These are phyloP conservation scores for Lordiphosa andalusiaca DNA, from an alignment of 2,888 invertebrate species.

Conservation along the genomic window DNA sequence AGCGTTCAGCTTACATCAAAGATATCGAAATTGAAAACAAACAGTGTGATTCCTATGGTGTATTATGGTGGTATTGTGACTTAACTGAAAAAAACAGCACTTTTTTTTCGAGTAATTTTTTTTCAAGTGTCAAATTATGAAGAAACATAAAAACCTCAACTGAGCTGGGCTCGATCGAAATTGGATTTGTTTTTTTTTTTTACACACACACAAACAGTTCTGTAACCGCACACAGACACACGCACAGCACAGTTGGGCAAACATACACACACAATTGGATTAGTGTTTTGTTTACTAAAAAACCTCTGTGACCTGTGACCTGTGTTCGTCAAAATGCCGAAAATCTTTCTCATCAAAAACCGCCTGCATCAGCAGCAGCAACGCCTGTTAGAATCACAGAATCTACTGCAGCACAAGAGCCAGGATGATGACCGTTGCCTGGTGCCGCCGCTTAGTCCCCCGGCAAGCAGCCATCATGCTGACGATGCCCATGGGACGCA, in stretches of 20 bases:
- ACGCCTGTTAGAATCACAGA: slow-evolving; percentile 90
- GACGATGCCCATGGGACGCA: slow-evolving; percentile 1
- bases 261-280: slow-evolving; percentile 76
- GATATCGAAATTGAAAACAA: slow-evolving; percentile 25
- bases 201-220: slow-evolving; percentile 31
- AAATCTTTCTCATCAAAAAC: slow-evolving; percentile 95
- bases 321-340: slow-evolving; percentile 85
- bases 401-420: slow-evolving; percentile 86
- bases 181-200: slow-evolving; percentile 21
- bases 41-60: background rate
- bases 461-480: slow-evolving; percentile 18
- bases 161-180: slow-evolving; percentile 55
- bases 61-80: background rate
- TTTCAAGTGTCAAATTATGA: slow-evolving; percentile 38
- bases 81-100: slow-evolving; percentile 7
- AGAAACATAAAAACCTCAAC: slow-evolving; percentile 63
- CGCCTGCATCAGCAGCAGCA: slow-evolving; percentile 95
- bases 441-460: slow-evolving; percentile 83
- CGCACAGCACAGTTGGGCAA: slow-evolving; percentile 40
- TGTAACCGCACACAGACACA: slow-evolving; percentile 29
- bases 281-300: slow-evolving; percentile 70
- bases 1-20: slow-evolving; percentile 13
- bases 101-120: slow-evolving; percentile 24
- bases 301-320: slow-evolving; percentile 18
- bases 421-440: slow-evolving; percentile 82